phyloP scores from a whole-genome alignment of 2,797 vertebrate genomes.

The Rousettus madagascariensis region DNA sequence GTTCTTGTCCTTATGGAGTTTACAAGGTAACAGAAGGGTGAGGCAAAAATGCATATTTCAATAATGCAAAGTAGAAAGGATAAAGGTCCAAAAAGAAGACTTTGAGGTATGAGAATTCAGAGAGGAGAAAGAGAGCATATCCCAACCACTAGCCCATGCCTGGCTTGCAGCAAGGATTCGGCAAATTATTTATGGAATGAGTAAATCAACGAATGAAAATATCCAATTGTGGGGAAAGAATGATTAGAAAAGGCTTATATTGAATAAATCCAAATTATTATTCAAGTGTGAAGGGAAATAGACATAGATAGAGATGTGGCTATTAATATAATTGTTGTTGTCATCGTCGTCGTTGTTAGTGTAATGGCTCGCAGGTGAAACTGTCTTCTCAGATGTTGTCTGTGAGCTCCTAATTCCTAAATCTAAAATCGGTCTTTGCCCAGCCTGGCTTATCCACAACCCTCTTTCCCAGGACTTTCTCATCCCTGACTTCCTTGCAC shows the following conservation, averaged over 20 bases:
- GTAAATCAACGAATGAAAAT: conserved; percentile 34
- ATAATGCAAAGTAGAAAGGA: conserved; percentile 34
- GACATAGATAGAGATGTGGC: neutral
- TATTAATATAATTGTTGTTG: neutral
- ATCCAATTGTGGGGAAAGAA: neutral
- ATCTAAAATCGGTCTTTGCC: neutral
- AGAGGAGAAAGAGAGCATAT: neutral
- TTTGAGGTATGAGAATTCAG: neutral
- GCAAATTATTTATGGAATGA: neutral
- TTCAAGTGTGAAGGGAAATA: neutral
- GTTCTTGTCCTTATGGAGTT: neutral
- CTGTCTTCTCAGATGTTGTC: neutral
- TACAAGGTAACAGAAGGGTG: neutral
- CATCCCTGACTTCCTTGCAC: neutral
- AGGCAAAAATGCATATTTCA: neutral
- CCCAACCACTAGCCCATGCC: neutral
- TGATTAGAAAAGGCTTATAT: conserved; percentile 15
- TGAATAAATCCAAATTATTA: conserved; percentile 32
- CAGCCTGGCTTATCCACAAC: neutral
- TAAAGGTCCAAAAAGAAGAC: neutral
- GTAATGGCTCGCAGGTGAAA: neutral
- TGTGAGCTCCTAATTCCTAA: neutral
- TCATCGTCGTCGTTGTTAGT: neutral
- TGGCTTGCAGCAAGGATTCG: conserved; percentile 31
- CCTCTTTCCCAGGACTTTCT: neutral